Base-by-base conservation (phyloP, 2,888 invertebrate species). In the Andrena chrysosceles region DNA sequence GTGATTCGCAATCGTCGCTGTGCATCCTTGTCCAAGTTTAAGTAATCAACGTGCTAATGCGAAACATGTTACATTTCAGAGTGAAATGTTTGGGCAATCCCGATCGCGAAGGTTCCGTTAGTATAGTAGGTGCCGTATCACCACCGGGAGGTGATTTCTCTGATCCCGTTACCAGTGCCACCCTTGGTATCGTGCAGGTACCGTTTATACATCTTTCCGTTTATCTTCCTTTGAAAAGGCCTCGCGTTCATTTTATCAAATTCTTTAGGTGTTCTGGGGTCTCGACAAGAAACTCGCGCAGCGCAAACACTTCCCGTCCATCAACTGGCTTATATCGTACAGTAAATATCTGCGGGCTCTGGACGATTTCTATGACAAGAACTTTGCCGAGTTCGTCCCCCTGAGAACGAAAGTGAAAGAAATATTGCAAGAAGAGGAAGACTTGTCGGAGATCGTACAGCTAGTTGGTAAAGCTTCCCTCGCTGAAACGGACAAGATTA, bases 71-170 rank as follows among this genome's bases (percentile, higher is more conserved):
- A 4, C 66, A 4, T 84, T 91, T 7, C 75, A 93, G 99, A 82
- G 98, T 99, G 89, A 98, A 98, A 95, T 99, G 99, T 93, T 95
- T 99, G 83, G 99, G 99, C 90, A 99, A 99, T 95, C 99, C 99
- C 4, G 98, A 99, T 94, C 96, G 99, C 91, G 99, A 99, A 94
- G 99, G 99, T 80, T 99, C 99, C 77, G 99, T 99, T 76, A 99
- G 99, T 90, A 99, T 99, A 95, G 99, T 99, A 84, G 99, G 99
- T 88, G 99, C 99, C 93, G 99, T 99, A 85, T 99, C 99, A 1
- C 99, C 99, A 63, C 99, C 99, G 92, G 99, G 99, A 95, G 99
- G 99, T 95, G 99, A 99, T 95, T 99, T 99, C 96, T 99, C 99
- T 23, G 99, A 99, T 96, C 99, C 99, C 71, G 99, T 99, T 74